Evolutionary conservation across 2,113 vertebrate species (phyloP).

Genomic region (Amblyopsis rosae): DNA sequence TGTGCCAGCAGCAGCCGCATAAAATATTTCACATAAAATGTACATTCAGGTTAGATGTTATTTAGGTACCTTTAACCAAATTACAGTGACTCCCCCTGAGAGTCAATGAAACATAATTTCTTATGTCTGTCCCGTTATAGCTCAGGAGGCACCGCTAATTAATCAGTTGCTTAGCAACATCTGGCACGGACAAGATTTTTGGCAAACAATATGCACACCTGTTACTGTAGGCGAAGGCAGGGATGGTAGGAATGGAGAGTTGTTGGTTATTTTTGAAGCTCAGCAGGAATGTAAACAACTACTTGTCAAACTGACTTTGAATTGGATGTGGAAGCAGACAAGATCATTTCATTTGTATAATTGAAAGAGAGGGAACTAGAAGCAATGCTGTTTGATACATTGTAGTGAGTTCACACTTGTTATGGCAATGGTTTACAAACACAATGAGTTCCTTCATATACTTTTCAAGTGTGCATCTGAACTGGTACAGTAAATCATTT

Average conservation of each 20-base stretch:
- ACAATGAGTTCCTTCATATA: neutral
- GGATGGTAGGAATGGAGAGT: conserved; percentile 13
- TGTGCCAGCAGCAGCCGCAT: too few relatives aligned
- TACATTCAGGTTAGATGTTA: conserved; percentile 2
- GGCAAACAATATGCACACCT: conserved; percentile 50
- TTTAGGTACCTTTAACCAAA: neutral
- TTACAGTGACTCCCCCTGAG: neutral
- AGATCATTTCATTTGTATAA: conserved; percentile 12
- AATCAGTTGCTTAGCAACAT: conserved; percentile 58
- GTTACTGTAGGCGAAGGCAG: conserved; percentile 33
- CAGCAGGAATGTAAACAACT: conserved; percentile 32
- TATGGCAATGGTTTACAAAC: neutral
- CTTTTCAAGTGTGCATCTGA: conserved; percentile 30
- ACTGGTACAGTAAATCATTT: neutral
- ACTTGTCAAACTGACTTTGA: conserved; percentile 23
- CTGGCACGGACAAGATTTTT: conserved; percentile 43
- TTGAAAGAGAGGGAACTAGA: conserved; percentile 31
- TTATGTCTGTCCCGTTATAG: conserved; percentile 8
- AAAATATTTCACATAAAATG: too few relatives aligned
- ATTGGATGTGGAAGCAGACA: conserved; percentile 31
- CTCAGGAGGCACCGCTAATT: conserved; percentile 41
- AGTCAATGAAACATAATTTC: neutral
- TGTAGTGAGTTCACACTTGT: conserved; percentile 23
- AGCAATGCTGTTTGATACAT: conserved; percentile 22
- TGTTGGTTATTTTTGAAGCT: conserved; percentile 16